Conservation (phyloP, 2,797 vertebrate species). For the Mareca strepera region DNA sequence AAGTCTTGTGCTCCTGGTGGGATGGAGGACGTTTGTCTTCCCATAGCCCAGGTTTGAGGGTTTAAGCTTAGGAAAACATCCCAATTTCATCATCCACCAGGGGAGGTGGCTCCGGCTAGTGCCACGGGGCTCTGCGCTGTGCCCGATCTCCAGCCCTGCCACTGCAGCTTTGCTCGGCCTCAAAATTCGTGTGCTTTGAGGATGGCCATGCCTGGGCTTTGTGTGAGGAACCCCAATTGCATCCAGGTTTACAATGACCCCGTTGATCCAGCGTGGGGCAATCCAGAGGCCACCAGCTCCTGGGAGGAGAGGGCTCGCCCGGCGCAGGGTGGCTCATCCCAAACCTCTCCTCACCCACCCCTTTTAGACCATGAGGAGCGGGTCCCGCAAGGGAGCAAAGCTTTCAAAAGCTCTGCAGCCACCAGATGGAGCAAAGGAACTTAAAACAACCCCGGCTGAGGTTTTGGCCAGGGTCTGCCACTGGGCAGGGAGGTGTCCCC, state of each 20-base stretch:
- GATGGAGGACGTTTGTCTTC: accelerated
- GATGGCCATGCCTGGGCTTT: background rate
- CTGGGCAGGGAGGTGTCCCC: background rate
- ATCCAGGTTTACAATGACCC: accelerated
- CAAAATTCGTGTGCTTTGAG: too few relatives aligned
- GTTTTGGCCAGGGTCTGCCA: background rate
- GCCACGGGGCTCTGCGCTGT: background rate
- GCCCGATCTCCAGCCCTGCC: background rate
- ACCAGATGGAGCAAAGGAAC: slow-evolving; percentile 62
- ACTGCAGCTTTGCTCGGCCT: background rate
- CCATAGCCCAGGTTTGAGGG: background rate
- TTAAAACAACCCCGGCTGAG: background rate
- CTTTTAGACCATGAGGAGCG: accelerated
- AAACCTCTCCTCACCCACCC: background rate
- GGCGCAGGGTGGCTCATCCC: too few relatives aligned
- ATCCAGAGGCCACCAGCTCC: background rate
- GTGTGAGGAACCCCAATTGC: background rate
- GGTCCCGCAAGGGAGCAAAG: accelerated
- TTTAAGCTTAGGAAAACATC: background rate
- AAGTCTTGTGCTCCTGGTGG: background rate
- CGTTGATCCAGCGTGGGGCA: accelerated
- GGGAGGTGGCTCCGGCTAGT: background rate
- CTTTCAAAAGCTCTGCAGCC: background rate
- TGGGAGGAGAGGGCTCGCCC: accelerated
- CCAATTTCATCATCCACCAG: background rate